phyloP scores from a whole-genome alignment of 2,113 vertebrate genomes.

The Erythrocercus mccallii region DNA sequence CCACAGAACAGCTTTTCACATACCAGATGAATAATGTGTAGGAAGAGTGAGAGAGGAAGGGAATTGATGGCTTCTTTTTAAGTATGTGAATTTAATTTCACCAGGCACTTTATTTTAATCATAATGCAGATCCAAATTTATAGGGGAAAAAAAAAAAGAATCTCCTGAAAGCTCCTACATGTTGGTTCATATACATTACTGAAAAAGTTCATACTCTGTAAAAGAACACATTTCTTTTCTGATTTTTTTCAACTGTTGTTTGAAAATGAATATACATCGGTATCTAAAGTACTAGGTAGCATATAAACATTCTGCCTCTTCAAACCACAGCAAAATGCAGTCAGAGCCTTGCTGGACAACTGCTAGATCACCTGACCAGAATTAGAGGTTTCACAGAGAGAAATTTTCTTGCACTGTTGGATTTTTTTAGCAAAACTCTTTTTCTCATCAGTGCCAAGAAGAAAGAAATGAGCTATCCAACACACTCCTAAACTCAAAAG shows the following conservation, averaged over 20 bases:
- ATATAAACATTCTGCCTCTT: background rate
- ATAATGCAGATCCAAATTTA: background rate
- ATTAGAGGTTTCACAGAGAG: background rate
- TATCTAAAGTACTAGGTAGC: background rate
- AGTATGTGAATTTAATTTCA: slow-evolving; percentile 33
- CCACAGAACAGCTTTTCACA: slow-evolving; percentile 40
- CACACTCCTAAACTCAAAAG: background rate
- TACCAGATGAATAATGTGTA: slow-evolving; percentile 52
- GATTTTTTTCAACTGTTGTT: background rate
- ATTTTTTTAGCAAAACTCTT: background rate
- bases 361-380: background rate
- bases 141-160: background rate
- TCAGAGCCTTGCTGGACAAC: background rate
- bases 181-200: background rate
- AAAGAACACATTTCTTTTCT: background rate
- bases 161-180: background rate
- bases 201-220: background rate
- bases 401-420: background rate
- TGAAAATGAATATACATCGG: background rate
- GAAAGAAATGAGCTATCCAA: background rate
- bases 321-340: background rate
- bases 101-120: background rate
- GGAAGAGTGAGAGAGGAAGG: slow-evolving; percentile 42
- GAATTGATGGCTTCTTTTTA: slow-evolving; percentile 17
- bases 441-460: background rate